Evolutionary conservation across 92 coral and sea anemone genomes (phyloP).

Genomic region (Hydrozoanthus gracilis): DNA sequence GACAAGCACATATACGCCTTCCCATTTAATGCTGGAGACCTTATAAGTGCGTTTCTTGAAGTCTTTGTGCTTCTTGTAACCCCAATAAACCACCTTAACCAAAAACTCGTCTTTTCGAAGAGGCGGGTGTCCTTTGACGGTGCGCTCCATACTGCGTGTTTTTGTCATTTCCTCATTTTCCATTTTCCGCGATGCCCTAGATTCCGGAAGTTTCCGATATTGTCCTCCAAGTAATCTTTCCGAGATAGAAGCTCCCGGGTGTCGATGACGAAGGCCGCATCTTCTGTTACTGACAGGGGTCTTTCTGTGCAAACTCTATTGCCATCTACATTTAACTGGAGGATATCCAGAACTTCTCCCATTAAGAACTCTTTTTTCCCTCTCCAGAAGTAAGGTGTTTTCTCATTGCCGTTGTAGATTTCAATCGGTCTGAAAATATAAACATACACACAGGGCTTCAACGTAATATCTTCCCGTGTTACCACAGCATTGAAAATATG

Average conservation of each 20-base stretch:
- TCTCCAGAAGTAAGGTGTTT: too few species aligned
- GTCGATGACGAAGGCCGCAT: slow-evolving; percentile 58
- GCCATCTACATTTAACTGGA: slow-evolving; percentile 27
- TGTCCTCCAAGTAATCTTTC: slow-evolving; percentile 51
- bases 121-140: slow-evolving; percentile 31
- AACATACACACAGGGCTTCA: too few species aligned
- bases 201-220: slow-evolving; percentile 49
- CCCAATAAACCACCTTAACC: slow-evolving; percentile 39
- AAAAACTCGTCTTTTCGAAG: slow-evolving; percentile 40
- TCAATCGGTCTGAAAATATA: too few species aligned
- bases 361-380: not conserved
- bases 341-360: slow-evolving; percentile 31
- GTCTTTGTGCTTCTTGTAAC: slow-evolving; percentile 59
- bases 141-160: not conserved
- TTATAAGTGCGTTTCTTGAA: slow-evolving; percentile 51
- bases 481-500: too few species aligned
- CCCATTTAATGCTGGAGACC: slow-evolving; percentile 24
- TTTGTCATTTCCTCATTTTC: not conserved
- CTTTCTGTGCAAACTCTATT: slow-evolving; percentile 50
- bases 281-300: slow-evolving; percentile 39
- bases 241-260: not conserved
- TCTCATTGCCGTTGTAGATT: too few species aligned
- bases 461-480: too few species aligned
- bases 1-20: slow-evolving; percentile 10
- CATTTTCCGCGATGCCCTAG: slow-evolving; percentile 49